phyloP scores from a whole-genome alignment of 1,140 invertebrate genomes.

The Lepidotrigona ventralis region DNA sequence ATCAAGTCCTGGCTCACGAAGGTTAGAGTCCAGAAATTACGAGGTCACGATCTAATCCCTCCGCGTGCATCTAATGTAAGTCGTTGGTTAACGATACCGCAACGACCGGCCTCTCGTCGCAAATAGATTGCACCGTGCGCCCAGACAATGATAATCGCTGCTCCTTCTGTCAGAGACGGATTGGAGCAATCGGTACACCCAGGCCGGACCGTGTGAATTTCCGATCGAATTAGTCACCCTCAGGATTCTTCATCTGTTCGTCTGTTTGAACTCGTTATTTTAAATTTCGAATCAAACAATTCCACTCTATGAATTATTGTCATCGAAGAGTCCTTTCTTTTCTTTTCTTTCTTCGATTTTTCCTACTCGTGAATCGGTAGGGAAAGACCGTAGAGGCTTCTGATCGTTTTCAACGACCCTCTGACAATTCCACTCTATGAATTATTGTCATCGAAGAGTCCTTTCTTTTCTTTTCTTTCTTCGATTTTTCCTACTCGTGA shows the following conservation, averaged over 20 bases:
- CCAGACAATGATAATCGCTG: constrained; percentile 69
- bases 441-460: too few relatives aligned
- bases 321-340: too few relatives aligned
- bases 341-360: too few relatives aligned
- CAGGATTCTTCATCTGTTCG: background rate
- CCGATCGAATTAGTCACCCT: constrained; percentile 41
- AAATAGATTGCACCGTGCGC: constrained; percentile 64
- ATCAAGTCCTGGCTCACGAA: constrained; percentile 36
- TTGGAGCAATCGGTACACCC: constrained; percentile 70
- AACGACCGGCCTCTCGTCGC: constrained; percentile 57
- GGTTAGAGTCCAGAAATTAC: constrained; percentile 60
- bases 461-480: too few relatives aligned
- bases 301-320: too few relatives aligned
- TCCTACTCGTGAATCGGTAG: background rate
- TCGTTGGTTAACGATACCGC: constrained; percentile 55
- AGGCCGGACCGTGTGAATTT: constrained; percentile 73
- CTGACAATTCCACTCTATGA: too few relatives aligned
- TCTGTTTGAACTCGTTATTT: background rate
- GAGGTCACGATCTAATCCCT: constrained; percentile 62
- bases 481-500: too few relatives aligned
- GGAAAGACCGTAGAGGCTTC: background rate
- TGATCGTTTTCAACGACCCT: background rate
- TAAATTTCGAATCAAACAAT: background rate
- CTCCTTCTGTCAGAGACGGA: constrained; percentile 69
- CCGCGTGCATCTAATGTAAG: constrained; percentile 63